phyloP scores from a whole-genome alignment of 1,140 invertebrate genomes.

The Tribolium castaneum region DNA sequence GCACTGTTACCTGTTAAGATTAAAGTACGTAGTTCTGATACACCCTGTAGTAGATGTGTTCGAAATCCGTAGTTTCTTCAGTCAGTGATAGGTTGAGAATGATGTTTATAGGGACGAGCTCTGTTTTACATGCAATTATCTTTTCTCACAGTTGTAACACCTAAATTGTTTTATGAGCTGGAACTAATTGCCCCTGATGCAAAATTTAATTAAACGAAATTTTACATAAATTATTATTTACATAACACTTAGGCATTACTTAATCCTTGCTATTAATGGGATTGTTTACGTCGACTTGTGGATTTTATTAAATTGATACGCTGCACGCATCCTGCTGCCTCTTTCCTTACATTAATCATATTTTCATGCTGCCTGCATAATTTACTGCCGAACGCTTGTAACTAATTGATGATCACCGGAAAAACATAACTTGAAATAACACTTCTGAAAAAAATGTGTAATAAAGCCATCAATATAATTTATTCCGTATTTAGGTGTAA shows the following conservation, averaged over 20 bases:
- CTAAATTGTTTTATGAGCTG: slow-evolving; percentile 24
- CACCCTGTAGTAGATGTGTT: too few species aligned
- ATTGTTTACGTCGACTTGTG: slow-evolving; percentile 11
- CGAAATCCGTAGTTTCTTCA: too few species aligned
- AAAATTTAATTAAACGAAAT: slow-evolving; percentile 30
- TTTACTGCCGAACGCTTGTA: background rate
- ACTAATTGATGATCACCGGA: background rate
- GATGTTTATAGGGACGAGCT: background rate
- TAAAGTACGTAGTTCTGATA: too few species aligned
- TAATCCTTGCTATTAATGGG: background rate
- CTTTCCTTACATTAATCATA: background rate
- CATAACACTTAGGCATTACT: slow-evolving; percentile 8
- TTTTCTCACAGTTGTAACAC: slow-evolving; percentile 28
- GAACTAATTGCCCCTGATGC: slow-evolving; percentile 20
- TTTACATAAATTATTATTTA: slow-evolving; percentile 14
- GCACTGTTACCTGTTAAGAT: too few species aligned
- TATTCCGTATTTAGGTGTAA: too few species aligned
- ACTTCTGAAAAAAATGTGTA: background rate
- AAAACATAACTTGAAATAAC: background rate
- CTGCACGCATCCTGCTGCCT: slow-evolving; percentile 1
- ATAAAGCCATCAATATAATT: too few species aligned
- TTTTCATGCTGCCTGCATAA: background rate
- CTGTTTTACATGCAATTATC: background rate
- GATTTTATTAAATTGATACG: slow-evolving; percentile 17
- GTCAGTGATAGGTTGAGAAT: background rate